phyloP scores from a whole-genome alignment of 2,113 vertebrate species.

The Ancistrus triradiatus region DNA sequence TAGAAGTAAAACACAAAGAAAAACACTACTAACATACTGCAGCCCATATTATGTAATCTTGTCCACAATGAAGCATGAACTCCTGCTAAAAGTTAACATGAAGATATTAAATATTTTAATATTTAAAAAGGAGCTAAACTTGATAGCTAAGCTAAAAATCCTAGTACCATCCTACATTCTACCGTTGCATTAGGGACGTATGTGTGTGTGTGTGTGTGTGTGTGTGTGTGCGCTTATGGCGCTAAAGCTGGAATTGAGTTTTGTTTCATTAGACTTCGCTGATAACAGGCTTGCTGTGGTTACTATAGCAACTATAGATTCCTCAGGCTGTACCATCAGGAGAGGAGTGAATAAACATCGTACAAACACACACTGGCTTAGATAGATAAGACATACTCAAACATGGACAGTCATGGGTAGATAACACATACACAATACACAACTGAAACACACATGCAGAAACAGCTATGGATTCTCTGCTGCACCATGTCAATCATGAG shows the following conservation, averaged over 20 bases:
- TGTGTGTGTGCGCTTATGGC: constrained; percentile 4
- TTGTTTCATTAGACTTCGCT: constrained; percentile 50
- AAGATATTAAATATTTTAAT: too few relatives aligned
- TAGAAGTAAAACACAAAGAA: too few relatives aligned
- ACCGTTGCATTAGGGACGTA: constrained; percentile 15
- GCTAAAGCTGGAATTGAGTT: constrained; percentile 44
- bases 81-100: too few relatives aligned
- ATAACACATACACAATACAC: constrained; percentile 7
- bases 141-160: constrained; percentile 12
- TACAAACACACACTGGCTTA: constrained; percentile 22
- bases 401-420: constrained; percentile 7
- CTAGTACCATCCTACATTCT: constrained; percentile 5
- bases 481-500: too few relatives aligned
- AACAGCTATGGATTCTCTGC: too few relatives aligned
- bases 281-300: constrained; percentile 47
- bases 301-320: constrained; percentile 48
- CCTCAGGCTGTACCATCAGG: constrained; percentile 36
- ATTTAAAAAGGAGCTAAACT: background rate
- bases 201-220: constrained; percentile 14
- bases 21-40: too few relatives aligned
- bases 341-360: constrained; percentile 30
- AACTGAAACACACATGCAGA: too few relatives aligned
- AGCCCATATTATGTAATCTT: too few relatives aligned
- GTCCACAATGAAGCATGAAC: too few relatives aligned
- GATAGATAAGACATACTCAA: background rate